A percentile compares a stretch with the other conserved stretches of the same genome.
These are phyloP conservation scores for Larimichthys polyactis DNA, from an alignment of 2,113 vertebrate species.

Conservation along the genomic window DNA sequence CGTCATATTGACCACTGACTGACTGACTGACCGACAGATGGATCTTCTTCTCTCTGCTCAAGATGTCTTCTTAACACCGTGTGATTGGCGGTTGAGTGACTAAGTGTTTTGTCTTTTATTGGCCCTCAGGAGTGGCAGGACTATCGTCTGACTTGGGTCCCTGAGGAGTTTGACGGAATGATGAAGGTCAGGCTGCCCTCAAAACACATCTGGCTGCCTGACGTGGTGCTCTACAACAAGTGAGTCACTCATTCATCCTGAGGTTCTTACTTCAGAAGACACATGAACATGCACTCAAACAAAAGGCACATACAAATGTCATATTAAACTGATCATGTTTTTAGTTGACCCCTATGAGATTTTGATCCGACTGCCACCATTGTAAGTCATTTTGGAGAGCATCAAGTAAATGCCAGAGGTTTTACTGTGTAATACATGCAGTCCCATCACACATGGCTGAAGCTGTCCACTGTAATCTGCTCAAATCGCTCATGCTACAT, in stretches of 20 bases:
- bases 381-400: conserved; percentile 9
- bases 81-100: conserved; percentile 38
- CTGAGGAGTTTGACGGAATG: conserved; percentile 97
- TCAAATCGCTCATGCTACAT: conserved; percentile 41
- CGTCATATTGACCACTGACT: conserved; percentile 6
- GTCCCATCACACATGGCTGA: conserved; percentile 38
- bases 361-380: neutral
- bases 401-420: conserved; percentile 17
- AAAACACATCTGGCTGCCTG: conserved; percentile 98
- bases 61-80: conserved; percentile 2
- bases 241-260: conserved; percentile 78
- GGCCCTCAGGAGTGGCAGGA: conserved; percentile 95
- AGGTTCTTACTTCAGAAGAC: conserved; percentile 15
- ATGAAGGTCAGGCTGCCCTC: conserved; percentile 96
- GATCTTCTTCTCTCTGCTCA: conserved; percentile 12
- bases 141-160: conserved; percentile 95
- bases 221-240: conserved; percentile 99
- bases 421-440: conserved; percentile 18
- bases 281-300: neutral
- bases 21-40: neutral
- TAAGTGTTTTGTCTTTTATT: conserved; percentile 35
- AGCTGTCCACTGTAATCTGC: conserved; percentile 39
- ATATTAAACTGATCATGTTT: neutral
- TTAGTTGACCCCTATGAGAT: neutral
- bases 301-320: neutral